Conservation (phyloP, 1,140 invertebrate species). For the Zaprionus taronus region DNA sequence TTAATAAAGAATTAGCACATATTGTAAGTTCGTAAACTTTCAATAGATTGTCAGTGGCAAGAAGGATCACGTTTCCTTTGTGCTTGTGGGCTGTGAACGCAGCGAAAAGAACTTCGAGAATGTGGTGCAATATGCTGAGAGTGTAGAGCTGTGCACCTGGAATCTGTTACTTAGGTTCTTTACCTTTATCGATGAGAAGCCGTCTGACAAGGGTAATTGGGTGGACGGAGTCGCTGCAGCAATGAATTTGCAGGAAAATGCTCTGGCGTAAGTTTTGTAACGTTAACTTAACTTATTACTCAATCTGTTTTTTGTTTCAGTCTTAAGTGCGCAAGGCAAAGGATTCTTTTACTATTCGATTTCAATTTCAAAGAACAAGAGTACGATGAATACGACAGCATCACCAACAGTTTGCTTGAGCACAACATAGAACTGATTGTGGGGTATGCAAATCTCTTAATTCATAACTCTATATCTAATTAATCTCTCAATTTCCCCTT, state of each 20-base stretch:
- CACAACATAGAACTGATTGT: slow-evolving; percentile 66
- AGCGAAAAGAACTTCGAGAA: slow-evolving; percentile 22
- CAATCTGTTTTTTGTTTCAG: neutral
- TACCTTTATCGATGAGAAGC: slow-evolving; percentile 61
- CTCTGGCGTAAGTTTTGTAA: slow-evolving; percentile 42
- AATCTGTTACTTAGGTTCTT: slow-evolving; percentile 58
- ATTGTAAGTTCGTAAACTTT: neutral
- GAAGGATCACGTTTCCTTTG: slow-evolving; percentile 74
- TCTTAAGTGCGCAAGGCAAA: slow-evolving; percentile 38
- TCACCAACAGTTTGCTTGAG: slow-evolving; percentile 42
- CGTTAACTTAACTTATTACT: neutral
- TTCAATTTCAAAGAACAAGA: slow-evolving; percentile 63
- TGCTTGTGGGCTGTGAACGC: slow-evolving; percentile 64
- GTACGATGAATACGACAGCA: slow-evolving; percentile 46
- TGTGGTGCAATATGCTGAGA: slow-evolving; percentile 40
- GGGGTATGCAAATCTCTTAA: slow-evolving; percentile 48
- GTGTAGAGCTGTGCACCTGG: slow-evolving; percentile 56
- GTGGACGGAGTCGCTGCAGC: slow-evolving; percentile 65
- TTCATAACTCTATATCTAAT: neutral
- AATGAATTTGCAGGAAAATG: slow-evolving; percentile 36
- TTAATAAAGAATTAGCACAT: neutral
- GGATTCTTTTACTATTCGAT: slow-evolving; percentile 72
- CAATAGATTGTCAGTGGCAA: slow-evolving; percentile 67
- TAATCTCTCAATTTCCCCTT: neutral
- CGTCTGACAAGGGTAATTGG: slow-evolving; percentile 64